Base-by-base conservation (phyloP, 2,113 vertebrate genomes). In the Rhabdomys dilectus region DNA sequence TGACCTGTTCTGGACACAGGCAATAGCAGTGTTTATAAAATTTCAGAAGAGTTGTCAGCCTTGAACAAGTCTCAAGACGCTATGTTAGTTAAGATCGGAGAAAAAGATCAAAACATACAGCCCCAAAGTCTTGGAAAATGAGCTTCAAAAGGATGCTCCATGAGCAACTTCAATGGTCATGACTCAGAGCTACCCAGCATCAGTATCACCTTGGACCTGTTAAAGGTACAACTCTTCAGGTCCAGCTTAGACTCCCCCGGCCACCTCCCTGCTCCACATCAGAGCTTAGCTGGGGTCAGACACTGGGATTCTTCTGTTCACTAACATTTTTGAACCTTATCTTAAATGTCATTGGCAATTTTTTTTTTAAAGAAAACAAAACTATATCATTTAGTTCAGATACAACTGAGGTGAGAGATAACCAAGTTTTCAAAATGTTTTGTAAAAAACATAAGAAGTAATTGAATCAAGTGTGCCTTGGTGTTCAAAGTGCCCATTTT, bases 31-130 rank as follows among this genome's bases (percentile, higher is more conserved):
- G n/a, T 76, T 96, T 93, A n/a, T 80, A 68, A 64, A 92, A 92
- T 70, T 92, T 93, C n/a, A 48, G 62, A 88, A 86, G 89, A 89
- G 70, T 93, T 92, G 26, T 78, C 64, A 96, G 75, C 73, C 53
- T 92, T 51, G 17, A 31, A 26, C 9, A 36, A n/a, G 31, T 5
- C 81, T 45, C 31, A 64, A 94, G 75, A 90, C 24, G 34, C 13
- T 75, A 0, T 89, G 26, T 92, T 78, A 94, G 48, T 48, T 66
- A 84, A 93, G 60, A 93, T 26, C 73, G 34, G 62, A 95, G 96
- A 90, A 90, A 75, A 93, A 60, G 24, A 81, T 88, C 87, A 84
- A 84, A 94, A 93, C 45, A 73, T 34, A 81, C 5, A 87, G 21
- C 36, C 93, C 88, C 15, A 34, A 31, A 89, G 26, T 84, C 58